These are phyloP conservation scores for Pandemis cinnamomeana DNA, from an alignment of 2,888 invertebrate species.

Conservation along the genomic window DNA sequence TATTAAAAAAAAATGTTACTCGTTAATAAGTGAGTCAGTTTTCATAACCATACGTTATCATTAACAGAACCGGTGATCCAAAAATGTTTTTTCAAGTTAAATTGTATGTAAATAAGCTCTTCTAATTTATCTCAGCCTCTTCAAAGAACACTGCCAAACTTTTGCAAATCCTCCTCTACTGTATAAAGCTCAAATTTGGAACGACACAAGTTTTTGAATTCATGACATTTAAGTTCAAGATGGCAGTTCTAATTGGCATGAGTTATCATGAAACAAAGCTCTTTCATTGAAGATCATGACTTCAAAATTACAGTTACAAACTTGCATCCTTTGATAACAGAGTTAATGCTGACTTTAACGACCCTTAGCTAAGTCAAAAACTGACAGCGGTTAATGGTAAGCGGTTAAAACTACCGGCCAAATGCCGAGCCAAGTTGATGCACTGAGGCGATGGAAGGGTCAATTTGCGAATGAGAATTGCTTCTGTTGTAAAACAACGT, in stretches of 20 bases:
- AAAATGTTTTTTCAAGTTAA: neutral
- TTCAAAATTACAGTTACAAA: constrained; percentile 66
- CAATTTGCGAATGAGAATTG: neutral
- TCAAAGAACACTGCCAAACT: constrained; percentile 16
- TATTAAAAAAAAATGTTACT: no score
- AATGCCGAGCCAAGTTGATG: constrained; percentile 15
- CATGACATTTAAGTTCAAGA: constrained; percentile 48
- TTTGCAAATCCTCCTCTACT: constrained; percentile 12
- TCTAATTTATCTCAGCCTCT: neutral
- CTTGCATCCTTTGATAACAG: constrained; percentile 60
- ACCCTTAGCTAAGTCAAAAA: constrained; percentile 46
- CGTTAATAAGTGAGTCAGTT: no score
- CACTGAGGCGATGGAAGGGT: neutral
- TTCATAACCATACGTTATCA: no score
- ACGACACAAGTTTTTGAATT: constrained; percentile 62
- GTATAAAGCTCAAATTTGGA: constrained; percentile 45
- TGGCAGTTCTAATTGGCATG: constrained; percentile 57
- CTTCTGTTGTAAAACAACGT: neutral
- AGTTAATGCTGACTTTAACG: constrained; percentile 49
- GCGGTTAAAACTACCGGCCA: neutral
- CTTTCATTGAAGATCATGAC: constrained; percentile 56
- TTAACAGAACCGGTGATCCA: neutral
- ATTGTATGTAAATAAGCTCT: neutral
- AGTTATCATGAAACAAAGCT: constrained; percentile 47
- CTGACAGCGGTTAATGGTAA: constrained; percentile 30